Conservation (phyloP, 2,888 invertebrate genomes). For the Chaetogeoica ovagalla region DNA sequence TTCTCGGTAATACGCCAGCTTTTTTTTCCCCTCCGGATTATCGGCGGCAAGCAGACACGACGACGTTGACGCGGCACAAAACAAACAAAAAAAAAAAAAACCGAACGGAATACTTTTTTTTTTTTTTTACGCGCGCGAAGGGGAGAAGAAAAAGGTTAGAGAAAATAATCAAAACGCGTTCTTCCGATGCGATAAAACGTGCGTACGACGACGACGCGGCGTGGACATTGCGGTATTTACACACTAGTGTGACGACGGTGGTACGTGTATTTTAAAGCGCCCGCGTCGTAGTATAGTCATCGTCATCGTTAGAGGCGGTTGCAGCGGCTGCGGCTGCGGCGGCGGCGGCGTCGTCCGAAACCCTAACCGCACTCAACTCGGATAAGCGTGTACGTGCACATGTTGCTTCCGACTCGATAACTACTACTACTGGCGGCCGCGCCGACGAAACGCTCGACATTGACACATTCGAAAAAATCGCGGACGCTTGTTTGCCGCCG, state of each 20-base stretch:
- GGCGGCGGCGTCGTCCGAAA: conserved; percentile 12
- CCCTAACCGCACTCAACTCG: conserved; percentile 53
- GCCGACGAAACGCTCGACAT: conserved; percentile 35
- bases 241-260: too few relatives aligned
- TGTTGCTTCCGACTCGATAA: conserved; percentile 41
- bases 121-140: too few relatives aligned
- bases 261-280: not conserved
- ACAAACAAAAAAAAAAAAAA: too few relatives aligned
- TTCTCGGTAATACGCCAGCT: not conserved
- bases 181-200: too few relatives aligned
- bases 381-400: conserved; percentile 42
- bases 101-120: too few relatives aligned
- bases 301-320: too few relatives aligned
- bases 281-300: not conserved
- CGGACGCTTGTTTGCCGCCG: not conserved
- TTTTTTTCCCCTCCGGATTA: not conserved
- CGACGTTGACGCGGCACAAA: not conserved
- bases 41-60: not conserved
- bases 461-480: conserved; percentile 33
- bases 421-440: conserved; percentile 24
- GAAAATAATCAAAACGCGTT: too few relatives aligned
- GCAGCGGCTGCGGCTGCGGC: not conserved
- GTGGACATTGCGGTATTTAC: not conserved
- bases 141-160: too few relatives aligned
- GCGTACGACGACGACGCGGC: too few relatives aligned